Evolutionary conservation across 2,113 vertebrate genomes (phyloP).

Genomic region (Bos indicus): DNA sequence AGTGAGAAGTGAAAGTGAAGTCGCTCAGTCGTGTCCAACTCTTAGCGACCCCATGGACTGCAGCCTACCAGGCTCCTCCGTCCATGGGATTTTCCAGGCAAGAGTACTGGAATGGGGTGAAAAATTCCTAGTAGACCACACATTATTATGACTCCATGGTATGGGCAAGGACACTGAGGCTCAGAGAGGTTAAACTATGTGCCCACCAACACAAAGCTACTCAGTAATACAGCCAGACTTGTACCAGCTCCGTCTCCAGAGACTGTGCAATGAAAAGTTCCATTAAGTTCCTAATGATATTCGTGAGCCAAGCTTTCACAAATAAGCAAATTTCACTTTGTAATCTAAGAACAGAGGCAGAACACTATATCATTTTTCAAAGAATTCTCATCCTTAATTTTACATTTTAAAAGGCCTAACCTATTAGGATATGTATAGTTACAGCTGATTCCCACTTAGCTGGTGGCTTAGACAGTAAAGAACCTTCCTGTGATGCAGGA

Average conservation of each 20-base stretch:
- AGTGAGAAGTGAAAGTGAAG: too few relatives aligned
- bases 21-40: too few relatives aligned
- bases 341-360: background rate
- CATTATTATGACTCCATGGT: background rate
- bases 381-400: background rate
- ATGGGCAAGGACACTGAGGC: background rate
- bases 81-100: too few relatives aligned
- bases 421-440: background rate
- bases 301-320: background rate
- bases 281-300: background rate
- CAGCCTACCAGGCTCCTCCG: too few relatives aligned
- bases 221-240: background rate
- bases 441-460: background rate
- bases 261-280: background rate
- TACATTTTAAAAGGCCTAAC: background rate
- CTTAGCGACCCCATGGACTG: too few relatives aligned
- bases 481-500: background rate
- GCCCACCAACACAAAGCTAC: background rate
- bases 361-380: background rate
- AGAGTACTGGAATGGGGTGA: background rate
- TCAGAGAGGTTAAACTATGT: background rate
- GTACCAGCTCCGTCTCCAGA: background rate
- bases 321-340: background rate
- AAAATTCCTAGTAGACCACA: background rate
- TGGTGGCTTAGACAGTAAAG: background rate